Conservation (phyloP, 2,888 invertebrate species). For the Perdita meconis region DNA sequence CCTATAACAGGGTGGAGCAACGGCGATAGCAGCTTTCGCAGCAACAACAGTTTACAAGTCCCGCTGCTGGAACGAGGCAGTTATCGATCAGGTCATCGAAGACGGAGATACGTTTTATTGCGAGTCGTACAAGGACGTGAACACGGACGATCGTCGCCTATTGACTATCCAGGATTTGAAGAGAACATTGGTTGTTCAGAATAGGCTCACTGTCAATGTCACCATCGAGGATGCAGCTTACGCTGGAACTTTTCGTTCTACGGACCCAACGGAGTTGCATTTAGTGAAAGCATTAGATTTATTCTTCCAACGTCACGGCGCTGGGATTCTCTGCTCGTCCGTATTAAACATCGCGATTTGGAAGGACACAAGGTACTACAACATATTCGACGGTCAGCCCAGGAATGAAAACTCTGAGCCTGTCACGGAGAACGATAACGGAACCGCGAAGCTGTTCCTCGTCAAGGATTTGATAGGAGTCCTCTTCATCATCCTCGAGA, state of each 20-base stretch:
- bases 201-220: conserved; percentile 71
- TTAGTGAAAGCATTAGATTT: conserved; percentile 77
- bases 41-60: conserved; percentile 76
- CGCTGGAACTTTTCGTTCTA: conserved; percentile 78
- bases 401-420: conserved; percentile 74
- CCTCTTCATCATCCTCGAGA: conserved; percentile 78
- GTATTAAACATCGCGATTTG: conserved; percentile 79
- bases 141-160: conserved; percentile 72
- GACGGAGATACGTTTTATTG: conserved; percentile 81
- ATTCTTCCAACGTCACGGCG: conserved; percentile 76
- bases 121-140: conserved; percentile 75
- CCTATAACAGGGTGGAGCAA: conserved; percentile 77
- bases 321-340: conserved; percentile 76
- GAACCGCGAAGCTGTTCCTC: conserved; percentile 77
- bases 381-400: conserved; percentile 79
- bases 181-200: conserved; percentile 70
- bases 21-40: conserved; percentile 80
- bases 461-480: conserved; percentile 74
- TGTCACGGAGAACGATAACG: conserved; percentile 47
- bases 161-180: conserved; percentile 75
- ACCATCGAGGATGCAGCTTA: conserved; percentile 77
- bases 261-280: conserved; percentile 76
- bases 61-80: conserved; percentile 77
- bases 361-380: conserved; percentile 72
- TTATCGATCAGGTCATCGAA: conserved; percentile 80